Evolutionary conservation across 2,113 vertebrate genomes (phyloP).

Genomic region (Chaetura pelagica): DNA sequence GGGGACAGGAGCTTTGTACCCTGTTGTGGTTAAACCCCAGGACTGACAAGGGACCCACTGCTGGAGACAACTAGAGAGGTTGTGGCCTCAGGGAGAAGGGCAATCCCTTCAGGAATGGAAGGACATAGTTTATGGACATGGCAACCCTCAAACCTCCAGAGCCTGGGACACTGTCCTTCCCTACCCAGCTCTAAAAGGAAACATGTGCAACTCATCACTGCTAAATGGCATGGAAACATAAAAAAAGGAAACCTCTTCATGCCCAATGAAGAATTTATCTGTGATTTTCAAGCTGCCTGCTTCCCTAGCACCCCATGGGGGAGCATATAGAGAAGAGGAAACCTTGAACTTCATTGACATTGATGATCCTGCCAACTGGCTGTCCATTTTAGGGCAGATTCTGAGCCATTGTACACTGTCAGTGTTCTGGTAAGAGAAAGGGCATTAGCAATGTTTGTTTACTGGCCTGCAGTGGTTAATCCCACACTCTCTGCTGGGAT

Average conservation of each 20-base stretch:
- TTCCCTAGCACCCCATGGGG: background rate
- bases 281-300: background rate
- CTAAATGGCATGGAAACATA: background rate
- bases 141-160: background rate
- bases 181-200: background rate
- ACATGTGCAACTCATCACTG: background rate
- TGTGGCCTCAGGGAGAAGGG: background rate
- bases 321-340: background rate
- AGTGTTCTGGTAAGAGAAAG: background rate
- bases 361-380: background rate
- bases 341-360: background rate
- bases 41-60: background rate
- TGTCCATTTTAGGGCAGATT: background rate
- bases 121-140: background rate
- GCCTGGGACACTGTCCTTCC: background rate
- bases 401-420: background rate
- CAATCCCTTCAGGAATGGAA: background rate
- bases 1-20: background rate
- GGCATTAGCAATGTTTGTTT: background rate
- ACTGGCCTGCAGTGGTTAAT: conserved; percentile 95
- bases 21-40: fast-evolving
- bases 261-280: background rate
- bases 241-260: background rate
- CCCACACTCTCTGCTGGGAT: conserved; percentile 94
- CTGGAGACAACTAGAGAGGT: background rate